These are phyloP conservation scores for Vombatus ursinus DNA, from an alignment of 2,113 vertebrate genomes.

Conservation along the genomic window DNA sequence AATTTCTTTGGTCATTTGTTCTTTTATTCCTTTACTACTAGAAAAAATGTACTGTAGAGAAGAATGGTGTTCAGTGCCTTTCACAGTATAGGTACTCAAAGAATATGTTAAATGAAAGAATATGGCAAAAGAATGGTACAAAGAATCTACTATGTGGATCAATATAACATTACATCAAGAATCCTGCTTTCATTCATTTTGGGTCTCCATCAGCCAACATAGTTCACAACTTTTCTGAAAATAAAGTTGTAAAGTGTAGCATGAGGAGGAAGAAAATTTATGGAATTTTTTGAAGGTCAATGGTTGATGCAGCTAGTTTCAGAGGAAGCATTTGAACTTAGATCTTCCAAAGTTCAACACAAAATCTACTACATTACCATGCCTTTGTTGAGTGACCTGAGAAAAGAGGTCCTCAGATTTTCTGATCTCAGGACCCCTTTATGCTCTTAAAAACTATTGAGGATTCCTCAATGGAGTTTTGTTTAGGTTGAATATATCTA, in stretches of 20 bases:
- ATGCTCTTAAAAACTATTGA: background rate
- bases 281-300: background rate
- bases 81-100: background rate
- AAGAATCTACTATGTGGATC: background rate
- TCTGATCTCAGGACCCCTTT: background rate
- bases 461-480: background rate
- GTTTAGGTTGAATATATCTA: background rate
- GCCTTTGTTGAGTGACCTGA: background rate
- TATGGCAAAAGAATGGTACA: constrained; percentile 23
- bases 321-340: background rate
- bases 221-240: background rate
- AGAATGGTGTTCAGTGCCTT: background rate
- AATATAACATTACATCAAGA: background rate
- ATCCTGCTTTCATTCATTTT: background rate
- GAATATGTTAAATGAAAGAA: constrained; percentile 31
- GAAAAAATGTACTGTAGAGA: constrained; percentile 29
- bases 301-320: background rate
- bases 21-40: background rate
- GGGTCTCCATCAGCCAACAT: background rate
- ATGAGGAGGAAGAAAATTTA: background rate
- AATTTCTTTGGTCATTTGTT: background rate
- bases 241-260: background rate
- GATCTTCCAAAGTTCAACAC: background rate
- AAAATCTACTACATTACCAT: background rate
- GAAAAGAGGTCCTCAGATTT: background rate